Conservation (phyloP, 2,888 invertebrate genomes). For the Onthophagus sagittarius region DNA sequence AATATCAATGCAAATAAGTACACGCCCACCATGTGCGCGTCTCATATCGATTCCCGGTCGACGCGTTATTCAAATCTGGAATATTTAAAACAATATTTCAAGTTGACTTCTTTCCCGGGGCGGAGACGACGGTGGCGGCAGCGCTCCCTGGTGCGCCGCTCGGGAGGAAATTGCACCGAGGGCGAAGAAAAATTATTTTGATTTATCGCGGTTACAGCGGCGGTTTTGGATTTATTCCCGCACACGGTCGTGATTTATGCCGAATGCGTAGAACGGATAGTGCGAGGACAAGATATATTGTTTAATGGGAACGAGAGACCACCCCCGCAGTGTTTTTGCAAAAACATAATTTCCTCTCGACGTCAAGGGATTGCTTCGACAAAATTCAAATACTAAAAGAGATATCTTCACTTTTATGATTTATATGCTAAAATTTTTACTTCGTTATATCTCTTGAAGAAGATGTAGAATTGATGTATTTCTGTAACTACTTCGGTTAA, state of each 20-base stretch:
- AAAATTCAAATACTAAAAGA: too few relatives aligned
- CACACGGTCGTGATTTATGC: slow-evolving; percentile 6
- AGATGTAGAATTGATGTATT: too few relatives aligned
- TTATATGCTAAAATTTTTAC: too few relatives aligned
- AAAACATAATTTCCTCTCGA: not conserved
- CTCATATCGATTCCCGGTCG: not conserved
- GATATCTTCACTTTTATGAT: too few relatives aligned
- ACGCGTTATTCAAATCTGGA: slow-evolving; percentile 7
- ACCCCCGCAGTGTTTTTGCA: not conserved
- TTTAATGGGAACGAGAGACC: not conserved
- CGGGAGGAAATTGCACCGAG: slow-evolving; percentile 7
- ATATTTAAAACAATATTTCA: slow-evolving; percentile 14
- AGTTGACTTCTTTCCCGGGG: slow-evolving; percentile 4
- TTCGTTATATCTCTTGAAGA: too few relatives aligned
- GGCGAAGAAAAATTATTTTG: slow-evolving; percentile 12
- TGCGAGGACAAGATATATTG: not conserved
- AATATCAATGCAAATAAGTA: not conserved
- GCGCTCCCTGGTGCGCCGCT: not conserved
- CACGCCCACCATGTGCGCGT: not conserved
- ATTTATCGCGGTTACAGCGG: slow-evolving; percentile 9
- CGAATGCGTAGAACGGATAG: slow-evolving; percentile 5
- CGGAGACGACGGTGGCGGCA: not conserved
- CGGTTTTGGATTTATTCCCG: slow-evolving; percentile 7
- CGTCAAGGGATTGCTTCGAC: too few relatives aligned
- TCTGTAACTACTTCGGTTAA: too few relatives aligned